Evolutionary conservation across 2,113 vertebrate genomes (phyloP).

Genomic region (Channa argus): DNA sequence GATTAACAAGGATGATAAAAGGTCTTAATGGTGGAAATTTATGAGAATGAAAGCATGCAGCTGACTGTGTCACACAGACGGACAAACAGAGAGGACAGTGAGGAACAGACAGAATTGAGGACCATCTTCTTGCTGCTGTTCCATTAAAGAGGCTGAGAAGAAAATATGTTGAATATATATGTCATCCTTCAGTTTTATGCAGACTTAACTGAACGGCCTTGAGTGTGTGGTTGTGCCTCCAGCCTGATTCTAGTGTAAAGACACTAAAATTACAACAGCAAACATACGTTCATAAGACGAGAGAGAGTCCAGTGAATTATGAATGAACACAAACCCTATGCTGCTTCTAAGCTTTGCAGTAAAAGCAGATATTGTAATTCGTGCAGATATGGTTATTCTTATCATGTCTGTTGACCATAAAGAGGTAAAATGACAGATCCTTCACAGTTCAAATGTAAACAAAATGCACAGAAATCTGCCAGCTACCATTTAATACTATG

Average conservation of each 20-base stretch:
- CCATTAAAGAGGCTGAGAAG: constrained; percentile 46
- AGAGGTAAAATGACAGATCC: constrained; percentile 5
- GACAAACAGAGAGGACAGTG: constrained; percentile 34
- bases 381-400: not conserved
- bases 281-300: constrained; percentile 20
- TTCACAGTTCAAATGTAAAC: not conserved
- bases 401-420: constrained; percentile 7
- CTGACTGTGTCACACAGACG: constrained; percentile 25
- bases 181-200: constrained; percentile 41
- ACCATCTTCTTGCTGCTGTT: constrained; percentile 29
- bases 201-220: constrained; percentile 59
- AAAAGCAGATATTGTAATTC: not conserved
- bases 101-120: constrained; percentile 29
- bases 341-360: not conserved
- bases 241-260: constrained; percentile 53
- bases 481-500: too few relatives aligned
- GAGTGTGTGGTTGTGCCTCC: constrained; percentile 38
- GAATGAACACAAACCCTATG: not conserved
- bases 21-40: constrained; percentile 59
- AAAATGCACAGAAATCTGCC: too few relatives aligned
- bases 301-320: too few relatives aligned
- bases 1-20: constrained; percentile 69
- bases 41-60: constrained; percentile 35
- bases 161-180: constrained; percentile 30
- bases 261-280: constrained; percentile 56